These are phyloP conservation scores for Euzophera pinguis DNA, from an alignment of 2,888 invertebrate genomes.

Conservation along the genomic window DNA sequence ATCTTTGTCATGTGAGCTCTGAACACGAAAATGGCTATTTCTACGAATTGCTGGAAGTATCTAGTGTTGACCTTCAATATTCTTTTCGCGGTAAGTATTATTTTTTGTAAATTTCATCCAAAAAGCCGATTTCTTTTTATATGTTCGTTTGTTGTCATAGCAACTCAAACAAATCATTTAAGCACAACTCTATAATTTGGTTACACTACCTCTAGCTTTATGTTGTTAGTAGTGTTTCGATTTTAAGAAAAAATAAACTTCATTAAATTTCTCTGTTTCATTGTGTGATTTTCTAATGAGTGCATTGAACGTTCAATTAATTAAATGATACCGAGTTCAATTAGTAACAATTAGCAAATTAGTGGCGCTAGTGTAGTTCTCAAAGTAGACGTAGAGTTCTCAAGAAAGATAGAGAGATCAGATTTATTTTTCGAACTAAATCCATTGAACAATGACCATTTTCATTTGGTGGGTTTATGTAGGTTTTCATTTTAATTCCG, in stretches of 20 bases:
- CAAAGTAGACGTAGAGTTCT: not conserved
- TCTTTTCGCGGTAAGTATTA: conserved; percentile 67
- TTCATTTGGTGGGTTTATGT: conserved; percentile 35
- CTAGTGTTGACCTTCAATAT: conserved; percentile 71
- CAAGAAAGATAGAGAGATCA: conserved; percentile 9
- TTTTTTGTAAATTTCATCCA: conserved; percentile 24
- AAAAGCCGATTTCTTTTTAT: conserved; percentile 25
- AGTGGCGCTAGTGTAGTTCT: conserved; percentile 29
- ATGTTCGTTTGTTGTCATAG: conserved; percentile 58
- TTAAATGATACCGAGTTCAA: conserved; percentile 20
- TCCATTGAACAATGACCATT: conserved; percentile 17
- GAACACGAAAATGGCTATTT: conserved; percentile 59
- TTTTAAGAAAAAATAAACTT: too few relatives aligned
- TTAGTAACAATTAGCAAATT: conserved; percentile 13
- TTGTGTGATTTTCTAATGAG: conserved; percentile 25
- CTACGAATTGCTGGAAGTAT: conserved; percentile 75
- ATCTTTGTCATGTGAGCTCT: conserved; percentile 66
- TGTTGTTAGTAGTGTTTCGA: too few relatives aligned
- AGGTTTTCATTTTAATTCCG: conserved; percentile 27
- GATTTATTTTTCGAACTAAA: not conserved
- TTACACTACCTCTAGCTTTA: too few relatives aligned
- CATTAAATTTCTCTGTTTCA: too few relatives aligned
- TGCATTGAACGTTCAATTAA: conserved; percentile 36
- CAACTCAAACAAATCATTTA: conserved; percentile 40
- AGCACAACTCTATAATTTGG: not conserved